Conservation (phyloP, 2,113 vertebrate genomes). For the Macaca fascicularis region DNA sequence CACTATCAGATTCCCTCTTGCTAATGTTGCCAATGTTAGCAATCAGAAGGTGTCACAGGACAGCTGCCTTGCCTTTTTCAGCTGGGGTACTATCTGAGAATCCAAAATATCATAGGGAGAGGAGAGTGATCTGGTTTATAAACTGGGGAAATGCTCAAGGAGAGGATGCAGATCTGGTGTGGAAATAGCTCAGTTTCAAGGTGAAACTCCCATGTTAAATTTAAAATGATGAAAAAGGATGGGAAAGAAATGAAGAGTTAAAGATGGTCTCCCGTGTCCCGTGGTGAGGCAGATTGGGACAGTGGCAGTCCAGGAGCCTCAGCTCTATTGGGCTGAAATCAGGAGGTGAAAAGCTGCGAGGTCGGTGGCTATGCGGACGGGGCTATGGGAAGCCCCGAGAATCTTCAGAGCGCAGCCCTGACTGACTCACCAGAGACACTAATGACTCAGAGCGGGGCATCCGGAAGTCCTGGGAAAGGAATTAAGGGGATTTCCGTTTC, state of each 20-base stretch:
- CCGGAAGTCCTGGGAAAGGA: no score
- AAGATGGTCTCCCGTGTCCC: fast-evolving
- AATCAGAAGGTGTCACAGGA: not conserved
- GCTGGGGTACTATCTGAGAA: not conserved
- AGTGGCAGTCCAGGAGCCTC: not conserved
- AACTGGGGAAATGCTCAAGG: not conserved
- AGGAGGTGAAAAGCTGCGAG: not conserved
- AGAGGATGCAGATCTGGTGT: not conserved
- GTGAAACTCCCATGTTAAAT: not conserved
- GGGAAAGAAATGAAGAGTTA: not conserved
- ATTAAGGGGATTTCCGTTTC: not conserved
- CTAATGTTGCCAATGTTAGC: not conserved
- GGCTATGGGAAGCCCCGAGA: not conserved
- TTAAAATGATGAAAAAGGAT: not conserved
- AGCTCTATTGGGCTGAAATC: fast-evolving
- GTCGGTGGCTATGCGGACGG: fast-evolving
- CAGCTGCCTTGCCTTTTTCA: not conserved
- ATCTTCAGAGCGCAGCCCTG: fast-evolving
- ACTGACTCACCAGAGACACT: fast-evolving
- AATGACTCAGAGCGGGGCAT: not conserved
- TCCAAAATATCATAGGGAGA: not conserved
- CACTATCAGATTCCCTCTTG: not conserved
- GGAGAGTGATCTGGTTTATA: not conserved
- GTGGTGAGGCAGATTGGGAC: fast-evolving
- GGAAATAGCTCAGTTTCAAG: not conserved